These are phyloP conservation scores for Pterostichus niger DNA, from an alignment of 2,888 invertebrate species.

Conservation along the genomic window DNA sequence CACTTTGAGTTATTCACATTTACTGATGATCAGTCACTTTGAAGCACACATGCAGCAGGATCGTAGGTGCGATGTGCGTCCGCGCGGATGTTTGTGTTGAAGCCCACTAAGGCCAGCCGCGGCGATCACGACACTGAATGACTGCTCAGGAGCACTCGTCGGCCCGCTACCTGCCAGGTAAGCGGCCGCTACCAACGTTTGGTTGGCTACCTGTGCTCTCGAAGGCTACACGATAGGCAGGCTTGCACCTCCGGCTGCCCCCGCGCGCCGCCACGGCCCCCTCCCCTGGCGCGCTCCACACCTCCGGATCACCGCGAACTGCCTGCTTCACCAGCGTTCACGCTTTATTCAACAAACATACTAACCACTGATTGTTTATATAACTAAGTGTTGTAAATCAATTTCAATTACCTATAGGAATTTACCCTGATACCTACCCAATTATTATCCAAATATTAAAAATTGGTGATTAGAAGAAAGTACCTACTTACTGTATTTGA, in stretches of 20 bases:
- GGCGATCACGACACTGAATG: constrained; percentile 78
- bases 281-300: constrained; percentile 10
- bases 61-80: not conserved
- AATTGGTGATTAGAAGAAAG: too few relatives aligned
- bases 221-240: constrained; percentile 74
- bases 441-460: too few relatives aligned
- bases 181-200: constrained; percentile 75
- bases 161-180: constrained; percentile 76
- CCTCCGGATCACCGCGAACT: not conserved
- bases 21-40: not conserved
- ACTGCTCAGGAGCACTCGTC: constrained; percentile 74
- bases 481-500: too few relatives aligned
- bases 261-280: constrained; percentile 34
- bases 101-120: constrained; percentile 73
- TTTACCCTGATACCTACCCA: too few relatives aligned
- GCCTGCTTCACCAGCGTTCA: not conserved
- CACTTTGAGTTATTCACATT: constrained; percentile 8
- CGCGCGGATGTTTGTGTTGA: constrained; percentile 68
- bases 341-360: not conserved
- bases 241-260: constrained; percentile 72
- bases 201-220: constrained; percentile 76
- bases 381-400: too few relatives aligned
- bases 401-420: too few relatives aligned
- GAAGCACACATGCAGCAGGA: too few relatives aligned
- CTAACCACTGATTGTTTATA: too few relatives aligned